These are phyloP conservation scores for Lophotriccus pileatus DNA, from an alignment of 2,797 vertebrate species.

Conservation along the genomic window DNA sequence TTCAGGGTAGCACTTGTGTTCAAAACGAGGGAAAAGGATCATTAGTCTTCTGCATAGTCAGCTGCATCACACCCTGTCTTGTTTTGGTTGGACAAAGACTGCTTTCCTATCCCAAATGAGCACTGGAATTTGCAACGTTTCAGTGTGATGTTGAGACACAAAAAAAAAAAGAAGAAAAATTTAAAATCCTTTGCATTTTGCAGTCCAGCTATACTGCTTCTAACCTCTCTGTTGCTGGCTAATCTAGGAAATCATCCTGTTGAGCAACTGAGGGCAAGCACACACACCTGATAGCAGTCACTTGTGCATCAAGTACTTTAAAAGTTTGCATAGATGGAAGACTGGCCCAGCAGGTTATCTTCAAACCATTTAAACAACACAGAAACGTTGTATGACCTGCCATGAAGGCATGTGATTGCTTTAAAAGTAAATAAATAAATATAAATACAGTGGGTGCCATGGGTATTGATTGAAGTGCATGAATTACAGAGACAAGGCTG, in stretches of 20 bases:
- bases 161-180: not conserved
- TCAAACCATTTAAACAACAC: not conserved
- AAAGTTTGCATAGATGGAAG: not conserved
- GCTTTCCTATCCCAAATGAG: not conserved
- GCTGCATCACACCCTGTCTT: not conserved
- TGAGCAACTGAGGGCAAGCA: not conserved
- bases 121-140: not conserved
- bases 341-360: not conserved
- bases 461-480: not conserved
- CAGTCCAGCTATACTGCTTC: not conserved
- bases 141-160: not conserved
- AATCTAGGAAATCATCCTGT: not conserved
- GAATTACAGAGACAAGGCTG: not conserved
- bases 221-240: not conserved
- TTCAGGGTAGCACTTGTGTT: not conserved
- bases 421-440: not conserved
- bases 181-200: not conserved
- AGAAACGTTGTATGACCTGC: not conserved
- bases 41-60: not conserved
- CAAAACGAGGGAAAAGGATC: not conserved
- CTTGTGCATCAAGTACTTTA: not conserved
- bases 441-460: not conserved
- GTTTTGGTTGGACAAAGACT: not conserved
- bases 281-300: not conserved
- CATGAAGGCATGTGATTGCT: not conserved